Conservation (phyloP, 2,797 vertebrate genomes). For the Dryobates pubescens region DNA sequence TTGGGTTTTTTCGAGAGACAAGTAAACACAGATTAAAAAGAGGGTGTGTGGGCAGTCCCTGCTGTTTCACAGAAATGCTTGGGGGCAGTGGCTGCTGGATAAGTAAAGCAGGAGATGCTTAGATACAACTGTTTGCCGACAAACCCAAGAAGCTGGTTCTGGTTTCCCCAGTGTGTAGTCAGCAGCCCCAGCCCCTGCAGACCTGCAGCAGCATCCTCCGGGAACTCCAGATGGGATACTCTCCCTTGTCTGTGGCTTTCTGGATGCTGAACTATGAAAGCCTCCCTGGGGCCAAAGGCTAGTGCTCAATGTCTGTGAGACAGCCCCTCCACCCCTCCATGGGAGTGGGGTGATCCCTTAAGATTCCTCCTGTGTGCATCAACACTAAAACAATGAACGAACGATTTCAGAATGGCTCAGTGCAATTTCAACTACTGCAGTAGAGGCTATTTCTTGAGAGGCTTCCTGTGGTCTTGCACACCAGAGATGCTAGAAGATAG, state of each 20-base stretch:
- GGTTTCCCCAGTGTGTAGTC: conserved; percentile 13
- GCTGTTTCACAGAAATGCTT: background rate
- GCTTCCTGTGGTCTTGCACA: accelerated
- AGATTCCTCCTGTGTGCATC: background rate
- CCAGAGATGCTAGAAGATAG: background rate
- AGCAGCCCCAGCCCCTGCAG: background rate
- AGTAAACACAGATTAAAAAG: conserved; percentile 40
- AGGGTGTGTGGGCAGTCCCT: conserved; percentile 28
- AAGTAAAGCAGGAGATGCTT: conserved; percentile 40
- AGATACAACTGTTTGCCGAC: conserved; percentile 47
- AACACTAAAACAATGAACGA: background rate
- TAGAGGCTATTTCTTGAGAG: background rate
- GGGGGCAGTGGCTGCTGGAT: conserved; percentile 36
- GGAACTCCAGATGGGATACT: background rate
- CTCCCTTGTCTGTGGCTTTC: background rate
- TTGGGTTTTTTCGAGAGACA: conserved; percentile 19
- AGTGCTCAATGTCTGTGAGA: background rate
- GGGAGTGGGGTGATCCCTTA: background rate
- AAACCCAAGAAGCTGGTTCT: conserved; percentile 34
- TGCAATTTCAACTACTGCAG: background rate
- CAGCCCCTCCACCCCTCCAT: background rate
- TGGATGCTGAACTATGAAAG: background rate
- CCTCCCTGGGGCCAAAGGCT: background rate
- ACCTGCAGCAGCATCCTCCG: background rate
- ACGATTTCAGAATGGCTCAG: background rate